phyloP scores from a whole-genome alignment of 2,797 vertebrate genomes.

The Acridotheres tristis region DNA sequence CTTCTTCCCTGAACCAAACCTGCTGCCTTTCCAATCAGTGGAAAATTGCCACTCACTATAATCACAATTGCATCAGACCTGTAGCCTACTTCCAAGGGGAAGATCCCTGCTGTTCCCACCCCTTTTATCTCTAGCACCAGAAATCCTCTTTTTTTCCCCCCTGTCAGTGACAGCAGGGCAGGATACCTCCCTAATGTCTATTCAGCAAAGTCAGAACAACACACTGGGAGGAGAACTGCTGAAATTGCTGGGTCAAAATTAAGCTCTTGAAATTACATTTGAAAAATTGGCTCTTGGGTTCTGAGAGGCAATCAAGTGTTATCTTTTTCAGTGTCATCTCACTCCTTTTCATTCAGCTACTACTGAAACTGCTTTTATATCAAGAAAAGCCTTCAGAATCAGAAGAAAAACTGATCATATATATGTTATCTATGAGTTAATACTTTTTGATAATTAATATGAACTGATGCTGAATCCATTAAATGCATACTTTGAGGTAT shows the following conservation, averaged over 20 bases:
- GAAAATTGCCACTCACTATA: neutral
- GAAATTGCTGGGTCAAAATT: neutral
- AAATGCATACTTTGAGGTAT: neutral
- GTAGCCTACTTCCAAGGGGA: neutral
- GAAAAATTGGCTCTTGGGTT: neutral
- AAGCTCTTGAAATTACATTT: neutral
- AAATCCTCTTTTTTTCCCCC: neutral
- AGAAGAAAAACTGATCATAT: neutral
- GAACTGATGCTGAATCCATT: neutral
- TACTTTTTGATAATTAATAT: neutral
- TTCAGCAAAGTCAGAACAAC: neutral
- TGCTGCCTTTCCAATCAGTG: conserved; percentile 4
- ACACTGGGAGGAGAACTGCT: neutral
- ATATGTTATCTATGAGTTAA: neutral
- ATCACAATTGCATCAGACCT: neutral
- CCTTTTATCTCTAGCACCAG: neutral
- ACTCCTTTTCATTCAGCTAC: neutral
- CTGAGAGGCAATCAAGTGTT: neutral
- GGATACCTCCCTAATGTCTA: neutral
- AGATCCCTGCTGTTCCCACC: neutral
- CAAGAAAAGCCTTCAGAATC: neutral
- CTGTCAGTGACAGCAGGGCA: neutral
- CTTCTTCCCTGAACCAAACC: neutral
- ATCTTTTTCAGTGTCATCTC: neutral
- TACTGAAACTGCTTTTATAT: neutral